Conservation (phyloP, 1,140 invertebrate species). For the Caenorhabditis brenneri region DNA sequence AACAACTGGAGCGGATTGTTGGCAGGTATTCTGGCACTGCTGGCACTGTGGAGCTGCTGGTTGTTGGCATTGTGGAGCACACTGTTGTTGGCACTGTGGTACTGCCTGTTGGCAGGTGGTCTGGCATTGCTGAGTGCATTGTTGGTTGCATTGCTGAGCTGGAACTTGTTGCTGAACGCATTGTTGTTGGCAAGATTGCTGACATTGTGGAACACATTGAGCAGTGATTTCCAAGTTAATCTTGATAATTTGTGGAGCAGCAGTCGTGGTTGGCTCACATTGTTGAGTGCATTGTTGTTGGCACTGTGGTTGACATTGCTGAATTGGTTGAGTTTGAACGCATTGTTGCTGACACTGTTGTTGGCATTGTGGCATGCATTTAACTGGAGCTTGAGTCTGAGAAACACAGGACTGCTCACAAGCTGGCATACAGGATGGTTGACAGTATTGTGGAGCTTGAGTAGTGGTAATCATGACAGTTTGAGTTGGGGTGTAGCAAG, state of each 20-base stretch:
- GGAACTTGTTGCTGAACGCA: slow-evolving; percentile 43
- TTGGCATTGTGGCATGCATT: slow-evolving; percentile 50
- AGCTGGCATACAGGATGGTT: slow-evolving; percentile 32
- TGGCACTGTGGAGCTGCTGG: slow-evolving; percentile 37
- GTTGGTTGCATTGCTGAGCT: slow-evolving; percentile 36
- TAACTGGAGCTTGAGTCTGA: slow-evolving; percentile 42
- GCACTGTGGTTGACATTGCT: slow-evolving; percentile 48
- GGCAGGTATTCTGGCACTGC: slow-evolving; percentile 48
- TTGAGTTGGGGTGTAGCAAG: slow-evolving; percentile 29
- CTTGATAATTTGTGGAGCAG: slow-evolving; percentile 7
- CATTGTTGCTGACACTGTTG: slow-evolving; percentile 49
- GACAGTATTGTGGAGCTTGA: slow-evolving; percentile 17
- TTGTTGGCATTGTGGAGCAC: slow-evolving; percentile 29
- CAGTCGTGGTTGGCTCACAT: slow-evolving; percentile 38
- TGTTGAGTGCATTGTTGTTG: slow-evolving; percentile 45
- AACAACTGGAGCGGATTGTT: slow-evolving; percentile 8
- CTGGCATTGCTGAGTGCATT: slow-evolving; percentile 43
- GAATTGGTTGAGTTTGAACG: slow-evolving; percentile 43
- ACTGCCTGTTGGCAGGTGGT: slow-evolving; percentile 43
- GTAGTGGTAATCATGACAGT: slow-evolving; percentile 16
- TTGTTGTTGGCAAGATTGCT: neutral
- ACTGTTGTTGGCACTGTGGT: slow-evolving; percentile 35
- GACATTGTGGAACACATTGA: slow-evolving; percentile 33
- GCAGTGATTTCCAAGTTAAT: neutral
- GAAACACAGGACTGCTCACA: slow-evolving; percentile 13